These are phyloP conservation scores for Lithosia quadra DNA, from an alignment of 2,888 invertebrate genomes.

Conservation along the genomic window DNA sequence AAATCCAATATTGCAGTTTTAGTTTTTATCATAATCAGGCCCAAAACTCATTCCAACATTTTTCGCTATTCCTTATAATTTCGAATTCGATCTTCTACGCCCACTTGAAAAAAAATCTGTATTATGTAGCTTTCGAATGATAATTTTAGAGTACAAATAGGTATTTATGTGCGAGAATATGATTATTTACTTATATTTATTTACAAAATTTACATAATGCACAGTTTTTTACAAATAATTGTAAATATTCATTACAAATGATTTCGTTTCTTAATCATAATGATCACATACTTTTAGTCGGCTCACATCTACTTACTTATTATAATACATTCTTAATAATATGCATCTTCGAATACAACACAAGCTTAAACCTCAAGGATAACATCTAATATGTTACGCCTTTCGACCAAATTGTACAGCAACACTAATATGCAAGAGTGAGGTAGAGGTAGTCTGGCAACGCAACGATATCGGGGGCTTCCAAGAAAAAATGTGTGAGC, in stretches of 20 bases:
- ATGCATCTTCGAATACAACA: constrained; percentile 2
- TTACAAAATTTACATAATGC: too few species aligned
- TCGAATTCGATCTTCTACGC: too few species aligned
- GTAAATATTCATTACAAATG: neutral
- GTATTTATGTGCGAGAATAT: too few species aligned
- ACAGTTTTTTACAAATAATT: neutral
- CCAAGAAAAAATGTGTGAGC: constrained; percentile 19
- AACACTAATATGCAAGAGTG: constrained; percentile 12
- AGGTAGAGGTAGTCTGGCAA: constrained; percentile 6
- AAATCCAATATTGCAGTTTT: too few species aligned
- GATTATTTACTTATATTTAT: too few species aligned
- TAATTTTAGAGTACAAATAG: too few species aligned
- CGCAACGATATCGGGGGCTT: constrained; percentile 11
- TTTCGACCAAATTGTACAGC: constrained; percentile 15
- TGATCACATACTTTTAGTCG: neutral
- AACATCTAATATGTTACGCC: constrained; percentile 5
- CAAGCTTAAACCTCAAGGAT: constrained; percentile 5
- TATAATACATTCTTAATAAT: neutral
- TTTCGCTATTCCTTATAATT: too few species aligned
- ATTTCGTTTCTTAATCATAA: neutral
- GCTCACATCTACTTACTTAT: neutral
- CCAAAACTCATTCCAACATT: too few species aligned
- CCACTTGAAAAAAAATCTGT: too few species aligned
- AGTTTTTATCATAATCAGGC: too few species aligned
- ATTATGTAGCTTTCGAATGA: too few species aligned